A percentile compares a stretch with the other conserved stretches of the same genome.
Evolutionary conservation across 2,113 vertebrate genomes (phyloP).

Genomic region (Pseudorectes ferrugineus): DNA sequence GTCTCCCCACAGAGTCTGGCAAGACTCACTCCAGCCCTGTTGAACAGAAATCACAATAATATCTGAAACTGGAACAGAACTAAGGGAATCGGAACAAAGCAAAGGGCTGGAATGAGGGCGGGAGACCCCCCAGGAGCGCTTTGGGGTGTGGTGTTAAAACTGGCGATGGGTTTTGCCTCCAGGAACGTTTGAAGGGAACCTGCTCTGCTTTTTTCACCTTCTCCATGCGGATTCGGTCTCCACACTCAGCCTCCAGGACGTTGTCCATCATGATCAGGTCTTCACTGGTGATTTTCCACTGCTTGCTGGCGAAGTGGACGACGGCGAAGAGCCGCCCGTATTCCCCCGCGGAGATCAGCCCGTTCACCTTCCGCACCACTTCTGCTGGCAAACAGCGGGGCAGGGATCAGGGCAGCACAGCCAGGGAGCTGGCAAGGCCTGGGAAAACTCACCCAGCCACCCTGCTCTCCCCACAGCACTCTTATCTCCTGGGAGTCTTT

Average conservation of each 20-base stretch:
- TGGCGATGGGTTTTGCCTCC: background rate
- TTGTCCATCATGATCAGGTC: slow-evolving; percentile 84
- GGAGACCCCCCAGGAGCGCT: background rate
- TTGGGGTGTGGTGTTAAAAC: rapidly evolving
- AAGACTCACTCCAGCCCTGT: background rate
- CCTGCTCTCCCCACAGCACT: background rate
- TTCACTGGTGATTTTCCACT: slow-evolving; percentile 86
- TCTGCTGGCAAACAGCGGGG: slow-evolving; percentile 51
- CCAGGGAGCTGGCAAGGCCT: background rate
- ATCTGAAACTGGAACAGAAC: background rate
- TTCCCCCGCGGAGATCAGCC: slow-evolving; percentile 60
- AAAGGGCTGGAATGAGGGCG: background rate
- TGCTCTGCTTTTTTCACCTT: slow-evolving; percentile 68
- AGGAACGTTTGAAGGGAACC: rapidly evolving
- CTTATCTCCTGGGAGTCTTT: background rate
- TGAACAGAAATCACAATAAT: background rate
- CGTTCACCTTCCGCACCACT: slow-evolving; percentile 76
- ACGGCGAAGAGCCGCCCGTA: slow-evolving; percentile 84
- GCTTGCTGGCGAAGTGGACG: slow-evolving; percentile 84
- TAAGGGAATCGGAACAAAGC: background rate
- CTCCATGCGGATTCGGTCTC: slow-evolving; percentile 82
- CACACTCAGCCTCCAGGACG: slow-evolving; percentile 74
- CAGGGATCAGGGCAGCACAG: background rate
- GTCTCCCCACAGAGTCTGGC: background rate
- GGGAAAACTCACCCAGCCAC: background rate